Base-by-base conservation (phyloP, 2,113 vertebrate genomes). In the Cygnus atratus region DNA sequence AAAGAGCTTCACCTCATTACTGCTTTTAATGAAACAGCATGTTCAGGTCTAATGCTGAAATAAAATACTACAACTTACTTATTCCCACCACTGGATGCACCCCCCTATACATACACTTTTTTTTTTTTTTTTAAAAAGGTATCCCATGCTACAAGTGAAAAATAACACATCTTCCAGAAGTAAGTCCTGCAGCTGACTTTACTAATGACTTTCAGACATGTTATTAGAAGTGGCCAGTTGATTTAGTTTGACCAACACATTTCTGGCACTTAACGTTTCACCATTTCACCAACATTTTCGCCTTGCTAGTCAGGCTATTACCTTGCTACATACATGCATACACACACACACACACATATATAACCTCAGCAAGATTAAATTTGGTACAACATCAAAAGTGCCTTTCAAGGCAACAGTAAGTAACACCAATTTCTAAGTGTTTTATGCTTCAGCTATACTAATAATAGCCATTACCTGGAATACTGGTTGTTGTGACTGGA, bases 381-480 rank as follows among this genome's bases (percentile, higher is more conserved):
- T 63, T 28, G 61, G 25, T 25, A 39, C 35, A 63, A 39, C 39
- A 17, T 37, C 41, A 41, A 52, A 25, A 37, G n/a, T 20, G 10
- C 43, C 57, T 87, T 91, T 41, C 10, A 70, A 83, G 16, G 3
- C 4, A 59, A 67, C 2, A 2, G 5, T 65, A 81, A 74, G 17
- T 0, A 0, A 66, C n/a, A 29, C 5, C 17, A 16, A 66, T 44
- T 54, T 76, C 31, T 11, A 57, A 61, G 29, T 31, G 71, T 55
- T 71, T 80, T 10, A 39, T 29, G 26, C 31, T 93, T 92, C 29
- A 65, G 50, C 41, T n/a, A 50, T 3, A 3, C 28, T 35, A 89
- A 10, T 29, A 90, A 54, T 13, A 76, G 37, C 25, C 28, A 26
- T 95, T 97, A 97, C 97, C 97, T 97, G 97, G 63, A 94, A 37